Conservation (phyloP, 1,140 invertebrate species). For the Pseudobourletiella spinata region DNA sequence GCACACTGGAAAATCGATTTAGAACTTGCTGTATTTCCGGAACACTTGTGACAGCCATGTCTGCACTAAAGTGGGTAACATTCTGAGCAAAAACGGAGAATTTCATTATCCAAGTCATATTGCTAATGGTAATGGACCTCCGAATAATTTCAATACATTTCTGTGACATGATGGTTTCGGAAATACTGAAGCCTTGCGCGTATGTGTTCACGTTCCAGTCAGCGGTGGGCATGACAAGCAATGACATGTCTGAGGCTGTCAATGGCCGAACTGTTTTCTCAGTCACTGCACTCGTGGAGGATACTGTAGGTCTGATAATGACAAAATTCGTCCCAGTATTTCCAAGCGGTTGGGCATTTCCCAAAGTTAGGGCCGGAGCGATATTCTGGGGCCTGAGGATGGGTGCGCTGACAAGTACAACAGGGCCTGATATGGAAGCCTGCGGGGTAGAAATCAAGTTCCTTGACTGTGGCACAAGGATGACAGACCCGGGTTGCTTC, state of each 20-base stretch:
- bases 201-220: constrained; percentile 6
- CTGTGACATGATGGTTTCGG: not conserved
- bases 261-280: too few species aligned
- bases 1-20: not conserved
- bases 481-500: too few species aligned
- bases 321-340: too few species aligned
- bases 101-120: not conserved
- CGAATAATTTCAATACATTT: not conserved
- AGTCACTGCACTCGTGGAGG: too few species aligned
- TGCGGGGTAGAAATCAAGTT: too few species aligned
- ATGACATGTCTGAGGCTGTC: not conserved
- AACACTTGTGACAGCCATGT: not conserved
- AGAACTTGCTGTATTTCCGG: constrained; percentile 3
- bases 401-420: too few species aligned
- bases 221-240: not conserved
- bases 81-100: not conserved
- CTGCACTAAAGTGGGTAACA: not conserved
- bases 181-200: not conserved
- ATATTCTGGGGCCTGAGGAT: too few species aligned
- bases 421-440: too few species aligned
- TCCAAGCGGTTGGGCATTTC: too few species aligned
- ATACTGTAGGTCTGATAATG: too few species aligned
- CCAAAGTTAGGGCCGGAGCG: too few species aligned
- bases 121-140: not conserved
- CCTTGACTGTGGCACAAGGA: too few species aligned